phyloP scores from a whole-genome alignment of 2,888 invertebrate species.

The Drosophila monieri region DNA sequence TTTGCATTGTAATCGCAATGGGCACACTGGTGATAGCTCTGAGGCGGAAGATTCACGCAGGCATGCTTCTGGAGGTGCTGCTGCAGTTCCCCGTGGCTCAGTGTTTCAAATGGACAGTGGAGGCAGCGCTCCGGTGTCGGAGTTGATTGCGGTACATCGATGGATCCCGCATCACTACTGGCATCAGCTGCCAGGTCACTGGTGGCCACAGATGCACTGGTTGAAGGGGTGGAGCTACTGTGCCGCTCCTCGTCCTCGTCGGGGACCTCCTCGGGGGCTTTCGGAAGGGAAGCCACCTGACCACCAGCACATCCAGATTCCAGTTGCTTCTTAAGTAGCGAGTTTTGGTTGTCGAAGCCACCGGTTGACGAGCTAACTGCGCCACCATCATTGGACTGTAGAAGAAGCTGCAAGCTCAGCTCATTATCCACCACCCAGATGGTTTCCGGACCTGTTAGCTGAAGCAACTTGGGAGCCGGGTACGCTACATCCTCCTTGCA shows the following conservation, averaged over 20 bases:
- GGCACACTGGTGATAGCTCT: constrained; percentile 88
- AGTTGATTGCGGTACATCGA: constrained; percentile 60
- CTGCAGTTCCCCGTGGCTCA: constrained; percentile 89
- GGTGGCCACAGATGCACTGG: constrained; percentile 79
- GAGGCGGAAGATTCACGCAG: constrained; percentile 82
- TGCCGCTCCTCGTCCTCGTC: constrained; percentile 70
- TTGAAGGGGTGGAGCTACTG: constrained; percentile 73
- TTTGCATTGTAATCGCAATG: constrained; percentile 93
- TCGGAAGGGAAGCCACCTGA: constrained; percentile 20
- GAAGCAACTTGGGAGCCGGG: constrained; percentile 87
- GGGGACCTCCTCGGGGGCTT: constrained; percentile 12
- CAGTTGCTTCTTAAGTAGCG: constrained; percentile 81
- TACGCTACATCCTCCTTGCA: constrained; percentile 88
- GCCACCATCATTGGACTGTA: constrained; percentile 37
- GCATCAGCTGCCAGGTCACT: constrained; percentile 75
- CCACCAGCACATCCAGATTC: constrained; percentile 66
- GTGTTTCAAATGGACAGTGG: constrained; percentile 92
- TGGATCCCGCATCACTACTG: constrained; percentile 70
- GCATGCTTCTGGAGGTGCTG: constrained; percentile 91
- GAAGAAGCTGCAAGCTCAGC: constrained; percentile 57
- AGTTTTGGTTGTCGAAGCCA: constrained; percentile 73
- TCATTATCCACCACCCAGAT: constrained; percentile 83
- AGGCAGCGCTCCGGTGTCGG: constrained; percentile 85
- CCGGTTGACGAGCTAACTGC: constrained; percentile 47
- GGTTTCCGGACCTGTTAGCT: constrained; percentile 79